phyloP scores from a whole-genome alignment of 2,888 invertebrate genomes.

The Tribolium freemani region DNA sequence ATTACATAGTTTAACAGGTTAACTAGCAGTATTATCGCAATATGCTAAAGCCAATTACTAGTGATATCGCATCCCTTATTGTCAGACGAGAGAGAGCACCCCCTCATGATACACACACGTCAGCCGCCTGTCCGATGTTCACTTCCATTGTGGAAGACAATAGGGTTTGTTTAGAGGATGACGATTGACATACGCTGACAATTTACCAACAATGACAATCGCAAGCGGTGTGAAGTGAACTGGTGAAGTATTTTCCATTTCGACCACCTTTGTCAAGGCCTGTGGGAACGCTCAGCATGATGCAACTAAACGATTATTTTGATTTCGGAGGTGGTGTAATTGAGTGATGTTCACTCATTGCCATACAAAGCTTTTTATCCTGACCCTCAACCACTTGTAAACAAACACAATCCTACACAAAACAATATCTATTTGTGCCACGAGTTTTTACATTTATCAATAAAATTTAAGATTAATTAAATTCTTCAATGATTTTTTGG shows the following conservation, averaged over 20 bases:
- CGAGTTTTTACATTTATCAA: too few relatives aligned
- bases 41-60: slow-evolving; percentile 9
- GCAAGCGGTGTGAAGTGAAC: slow-evolving; percentile 56
- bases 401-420: too few relatives aligned
- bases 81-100: slow-evolving; percentile 15
- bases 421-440: too few relatives aligned
- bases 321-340: slow-evolving; percentile 61
- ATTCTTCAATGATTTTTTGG: too few relatives aligned
- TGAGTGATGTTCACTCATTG: slow-evolving; percentile 51
- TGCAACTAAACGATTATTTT: slow-evolving; percentile 54
- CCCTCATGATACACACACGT: slow-evolving; percentile 47
- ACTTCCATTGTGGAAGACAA: slow-evolving; percentile 66
- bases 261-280: slow-evolving; percentile 51
- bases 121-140: slow-evolving; percentile 64
- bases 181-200: slow-evolving; percentile 67
- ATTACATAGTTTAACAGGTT: slow-evolving; percentile 1
- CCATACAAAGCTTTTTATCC: slow-evolving; percentile 18
- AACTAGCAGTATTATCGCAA: not conserved
- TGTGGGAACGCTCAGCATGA: slow-evolving; percentile 58
- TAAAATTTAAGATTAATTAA: too few relatives aligned
- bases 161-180: slow-evolving; percentile 65
- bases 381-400: not conserved
- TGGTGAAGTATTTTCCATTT: slow-evolving; percentile 45
- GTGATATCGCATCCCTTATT: slow-evolving; percentile 3
- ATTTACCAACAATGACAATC: slow-evolving; percentile 61